Base-by-base conservation (phyloP, 1,140 invertebrate species). In the Leptinotarsa defecta region DNA sequence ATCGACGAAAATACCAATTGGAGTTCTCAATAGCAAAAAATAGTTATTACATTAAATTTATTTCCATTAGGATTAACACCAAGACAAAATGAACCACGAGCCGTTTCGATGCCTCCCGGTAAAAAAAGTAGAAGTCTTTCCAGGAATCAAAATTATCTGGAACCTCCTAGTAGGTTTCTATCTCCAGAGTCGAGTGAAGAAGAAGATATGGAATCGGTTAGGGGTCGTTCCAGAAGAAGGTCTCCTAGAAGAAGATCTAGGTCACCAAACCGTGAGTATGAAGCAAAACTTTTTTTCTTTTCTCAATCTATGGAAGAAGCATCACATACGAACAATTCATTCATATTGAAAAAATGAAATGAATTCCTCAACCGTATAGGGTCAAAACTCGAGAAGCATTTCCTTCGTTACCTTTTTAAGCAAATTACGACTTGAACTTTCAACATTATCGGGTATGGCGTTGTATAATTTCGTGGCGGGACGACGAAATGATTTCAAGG, bases 61-160 rank as follows among this genome's bases (percentile, higher is more conserved):
- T 67, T 34, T 17, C 1, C 11, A 34, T 13, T 65, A 71, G 57
- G 48, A 64, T 76, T 76, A 19, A 79, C 75, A 13, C 52, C 63
- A 49, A 68, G 77, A 49, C 77, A 78, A 17, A 65, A 52, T 13
- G 76, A 78, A 70, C 67, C 34, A 65, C 70, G 73, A 48, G 48
- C 20, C 13, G 49, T 73, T 20, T 67, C 34, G 8, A 67, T 65
- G 64, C 61, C 74, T 48, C 63, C 57, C 73, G 73, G 61, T 67
- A 77, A 82, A 68, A 74, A 81, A 65, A 78, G 81, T 1, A 65
- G 74, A 17, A 83, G 83, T 17, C 71, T 80, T 57, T 77, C 83
- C 2, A 78, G 79, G 24, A 74, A 77, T 15, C 76, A 76, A 17
- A 74, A 83, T 70, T 83, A 80, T 75, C 72, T 85, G 17, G 81